A percentile compares a stretch with the other conserved stretches of the same genome.
Conservation (phyloP, 2,113 vertebrate genomes). For the Apteryx mantelli region DNA sequence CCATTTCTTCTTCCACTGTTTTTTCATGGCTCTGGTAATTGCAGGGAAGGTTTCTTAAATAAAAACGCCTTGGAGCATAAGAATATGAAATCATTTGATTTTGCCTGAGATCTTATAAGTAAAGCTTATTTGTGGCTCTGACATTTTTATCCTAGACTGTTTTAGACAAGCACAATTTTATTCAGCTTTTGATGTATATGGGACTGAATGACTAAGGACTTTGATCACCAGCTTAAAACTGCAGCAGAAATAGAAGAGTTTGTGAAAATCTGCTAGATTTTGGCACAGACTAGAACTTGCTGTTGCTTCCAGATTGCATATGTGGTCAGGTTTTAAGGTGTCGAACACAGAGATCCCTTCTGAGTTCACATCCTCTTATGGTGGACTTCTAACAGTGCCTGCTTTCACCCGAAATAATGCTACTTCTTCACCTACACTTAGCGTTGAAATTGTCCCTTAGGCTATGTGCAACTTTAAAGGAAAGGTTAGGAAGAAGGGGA, state of each 20-base stretch:
- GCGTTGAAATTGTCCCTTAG: neutral
- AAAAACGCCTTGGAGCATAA: neutral
- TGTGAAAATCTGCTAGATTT: neutral
- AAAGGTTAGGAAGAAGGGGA: neutral
- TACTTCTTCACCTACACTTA: neutral
- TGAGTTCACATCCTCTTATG: neutral
- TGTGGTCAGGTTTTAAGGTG: neutral
- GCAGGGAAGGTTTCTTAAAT: neutral
- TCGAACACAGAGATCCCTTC: neutral
- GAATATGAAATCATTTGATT: neutral
- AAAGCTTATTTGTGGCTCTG: neutral
- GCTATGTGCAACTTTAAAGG: neutral
- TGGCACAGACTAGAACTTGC: neutral
- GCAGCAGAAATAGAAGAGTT: neutral
- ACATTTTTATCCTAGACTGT: neutral
- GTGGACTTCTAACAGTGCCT: neutral
- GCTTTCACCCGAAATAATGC: neutral
- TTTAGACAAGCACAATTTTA: neutral
- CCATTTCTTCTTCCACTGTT: neutral
- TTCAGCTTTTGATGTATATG: neutral
- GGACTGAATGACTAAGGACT: neutral
- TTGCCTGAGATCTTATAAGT: neutral
- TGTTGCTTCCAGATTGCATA: neutral
- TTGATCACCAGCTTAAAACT: neutral
- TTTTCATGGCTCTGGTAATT: neutral